Percentiles rank a stretch among this genome's conserved stretches.
phyloP scores from a whole-genome alignment of 2,888 invertebrate genomes.

The Tholera decimalis region DNA sequence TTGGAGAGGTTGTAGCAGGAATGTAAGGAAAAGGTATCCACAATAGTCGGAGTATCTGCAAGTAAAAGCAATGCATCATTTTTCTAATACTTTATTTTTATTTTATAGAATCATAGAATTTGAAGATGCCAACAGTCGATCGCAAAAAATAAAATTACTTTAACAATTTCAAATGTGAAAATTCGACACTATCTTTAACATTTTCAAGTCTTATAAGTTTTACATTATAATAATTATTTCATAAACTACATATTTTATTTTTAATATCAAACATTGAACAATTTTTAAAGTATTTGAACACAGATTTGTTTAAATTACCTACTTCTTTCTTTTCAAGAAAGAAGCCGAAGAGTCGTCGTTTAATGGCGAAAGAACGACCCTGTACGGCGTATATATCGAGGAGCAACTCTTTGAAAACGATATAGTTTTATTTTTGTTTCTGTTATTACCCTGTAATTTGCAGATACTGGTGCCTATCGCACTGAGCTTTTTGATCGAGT shows the following conservation, averaged over 20 bases:
- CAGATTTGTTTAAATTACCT: conserved; percentile 50
- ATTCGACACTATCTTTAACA: conserved; percentile 59
- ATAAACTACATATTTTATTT: conserved; percentile 42
- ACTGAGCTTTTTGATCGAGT: conserved; percentile 85
- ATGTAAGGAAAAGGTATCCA: conserved; percentile 26
- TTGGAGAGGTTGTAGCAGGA: conserved; percentile 21
- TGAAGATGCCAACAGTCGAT: conserved; percentile 75
- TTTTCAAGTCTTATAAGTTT: conserved; percentile 60
- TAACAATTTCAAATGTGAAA: conserved; percentile 66
- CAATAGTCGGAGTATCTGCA: conserved; percentile 38
- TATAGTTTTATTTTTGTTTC: conserved; percentile 79
- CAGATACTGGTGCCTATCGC: conserved; percentile 87
- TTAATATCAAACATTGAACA: conserved; percentile 49
- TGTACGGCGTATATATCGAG: conserved; percentile 84
- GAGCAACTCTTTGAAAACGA: conserved; percentile 85
- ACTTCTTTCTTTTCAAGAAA: conserved; percentile 70
- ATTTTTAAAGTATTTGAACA: conserved; percentile 48
- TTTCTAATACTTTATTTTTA: conserved; percentile 63
- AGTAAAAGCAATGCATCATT: conserved; percentile 43
- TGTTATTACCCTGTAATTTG: conserved; percentile 82
- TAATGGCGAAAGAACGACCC: conserved; percentile 82
- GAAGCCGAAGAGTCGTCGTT: conserved; percentile 75
- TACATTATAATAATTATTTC: conserved; percentile 38
- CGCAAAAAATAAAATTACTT: conserved; percentile 69
- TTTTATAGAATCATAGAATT: conserved; percentile 73